A percentile compares a stretch with the other conserved stretches of the same genome.
Conservation (phyloP, 1,140 invertebrate species). For the Linepithema humile region DNA sequence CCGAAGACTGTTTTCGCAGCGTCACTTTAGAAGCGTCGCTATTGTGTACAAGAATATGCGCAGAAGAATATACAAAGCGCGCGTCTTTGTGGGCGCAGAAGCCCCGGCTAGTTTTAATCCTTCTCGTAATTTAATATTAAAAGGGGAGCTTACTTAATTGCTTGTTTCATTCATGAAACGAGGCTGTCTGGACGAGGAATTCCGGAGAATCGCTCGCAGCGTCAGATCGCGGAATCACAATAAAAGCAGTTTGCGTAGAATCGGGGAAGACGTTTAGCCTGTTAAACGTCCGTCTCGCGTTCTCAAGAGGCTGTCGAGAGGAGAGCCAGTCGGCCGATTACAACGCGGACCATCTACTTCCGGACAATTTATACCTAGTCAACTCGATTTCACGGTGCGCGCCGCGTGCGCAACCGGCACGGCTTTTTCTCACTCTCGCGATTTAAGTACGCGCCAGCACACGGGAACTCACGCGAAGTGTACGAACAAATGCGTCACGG, state of each 20-base stretch:
- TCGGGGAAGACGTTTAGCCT: constrained; percentile 28
- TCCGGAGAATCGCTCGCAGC: constrained; percentile 36
- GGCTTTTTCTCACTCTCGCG: constrained; percentile 47
- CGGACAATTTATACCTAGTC: constrained; percentile 58
- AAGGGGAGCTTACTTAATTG: constrained; percentile 36
- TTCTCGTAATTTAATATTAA: constrained; percentile 15
- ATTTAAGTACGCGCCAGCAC: constrained; percentile 28
- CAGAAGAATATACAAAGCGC: no score
- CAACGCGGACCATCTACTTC: constrained; percentile 37
- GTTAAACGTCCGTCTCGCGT: constrained; percentile 48
- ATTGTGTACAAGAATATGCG: not conserved
- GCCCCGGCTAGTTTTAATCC: not conserved
- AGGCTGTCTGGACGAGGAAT: not conserved
- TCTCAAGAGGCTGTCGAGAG: constrained; percentile 41
- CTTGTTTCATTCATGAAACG: not conserved
- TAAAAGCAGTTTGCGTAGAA: constrained; percentile 37
- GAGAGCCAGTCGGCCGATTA: constrained; percentile 24
- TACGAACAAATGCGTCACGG: constrained; percentile 67
- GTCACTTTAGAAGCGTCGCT: not conserved
- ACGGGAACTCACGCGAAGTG: constrained; percentile 61
- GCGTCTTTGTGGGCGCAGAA: not conserved
- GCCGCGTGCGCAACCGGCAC: constrained; percentile 40
- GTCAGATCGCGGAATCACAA: constrained; percentile 30
- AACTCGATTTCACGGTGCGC: constrained; percentile 69
- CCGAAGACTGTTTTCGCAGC: not conserved